phyloP scores from a whole-genome alignment of 2,113 vertebrate species.

The Brienomyrus brachyistius region DNA sequence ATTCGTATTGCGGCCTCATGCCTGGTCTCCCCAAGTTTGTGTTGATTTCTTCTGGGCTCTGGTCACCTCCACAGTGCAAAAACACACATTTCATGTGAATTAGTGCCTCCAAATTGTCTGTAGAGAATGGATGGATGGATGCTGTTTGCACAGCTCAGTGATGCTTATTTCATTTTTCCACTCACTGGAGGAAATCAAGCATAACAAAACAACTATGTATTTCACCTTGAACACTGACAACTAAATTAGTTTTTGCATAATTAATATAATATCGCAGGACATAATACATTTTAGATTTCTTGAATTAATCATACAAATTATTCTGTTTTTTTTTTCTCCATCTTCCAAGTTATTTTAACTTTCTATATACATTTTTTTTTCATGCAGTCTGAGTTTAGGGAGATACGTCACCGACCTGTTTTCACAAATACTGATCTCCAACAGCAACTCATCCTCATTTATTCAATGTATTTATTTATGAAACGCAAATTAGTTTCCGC shows the following conservation, averaged over 20 bases:
- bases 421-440: neutral
- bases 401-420: neutral
- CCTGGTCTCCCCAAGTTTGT: neutral
- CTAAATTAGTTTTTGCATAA: conserved; percentile 2
- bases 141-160: neutral
- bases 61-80: neutral
- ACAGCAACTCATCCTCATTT: neutral
- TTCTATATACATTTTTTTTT: neutral
- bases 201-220: neutral
- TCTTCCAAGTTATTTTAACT: neutral
- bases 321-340: neutral
- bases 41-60: neutral
- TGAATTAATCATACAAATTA: neutral
- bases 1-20: neutral
- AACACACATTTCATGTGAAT: neutral
- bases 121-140: neutral
- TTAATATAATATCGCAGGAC: neutral
- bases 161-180: neutral
- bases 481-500: neutral
- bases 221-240: neutral
- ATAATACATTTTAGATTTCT: neutral
- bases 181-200: neutral
- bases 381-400: neutral
- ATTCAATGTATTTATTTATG: conserved; percentile 8
- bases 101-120: neutral